These are phyloP conservation scores for Antheraea mylitta DNA, from an alignment of 1,140 invertebrate species.

Conservation along the genomic window DNA sequence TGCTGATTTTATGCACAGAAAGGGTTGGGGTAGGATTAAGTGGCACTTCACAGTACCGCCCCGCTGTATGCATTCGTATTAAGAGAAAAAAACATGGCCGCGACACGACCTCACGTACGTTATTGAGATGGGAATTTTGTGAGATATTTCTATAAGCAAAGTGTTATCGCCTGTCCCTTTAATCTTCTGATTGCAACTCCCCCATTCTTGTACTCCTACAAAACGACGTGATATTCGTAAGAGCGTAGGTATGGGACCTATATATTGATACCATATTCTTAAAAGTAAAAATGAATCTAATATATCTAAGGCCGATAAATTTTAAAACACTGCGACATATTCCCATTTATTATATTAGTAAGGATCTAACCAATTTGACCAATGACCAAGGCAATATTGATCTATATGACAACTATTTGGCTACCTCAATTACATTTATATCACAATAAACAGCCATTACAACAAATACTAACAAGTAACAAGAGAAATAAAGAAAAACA, in stretches of 20 bases:
- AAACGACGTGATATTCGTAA: neutral
- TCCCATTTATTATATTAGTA: no score
- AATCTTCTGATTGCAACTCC: slow-evolving; percentile 58
- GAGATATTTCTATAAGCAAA: slow-evolving; percentile 20
- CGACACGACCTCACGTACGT: slow-evolving; percentile 40
- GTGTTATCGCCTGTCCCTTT: slow-evolving; percentile 44
- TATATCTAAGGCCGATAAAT: no score
- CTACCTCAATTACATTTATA: no score
- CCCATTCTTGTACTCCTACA: neutral
- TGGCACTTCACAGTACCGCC: slow-evolving; percentile 66
- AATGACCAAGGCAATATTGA: no score
- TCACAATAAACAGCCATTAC: no score
- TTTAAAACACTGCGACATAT: no score
- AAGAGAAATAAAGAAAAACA: no score
- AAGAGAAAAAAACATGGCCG: slow-evolving; percentile 61
- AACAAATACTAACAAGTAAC: no score
- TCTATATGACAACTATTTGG: no score
- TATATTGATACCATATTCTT: no score
- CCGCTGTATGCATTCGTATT: slow-evolving; percentile 49
- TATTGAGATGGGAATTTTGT: slow-evolving; percentile 41
- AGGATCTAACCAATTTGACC: no score
- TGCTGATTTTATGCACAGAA: slow-evolving; percentile 68
- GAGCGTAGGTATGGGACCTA: neutral
- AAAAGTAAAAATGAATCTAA: no score
- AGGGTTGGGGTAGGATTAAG: slow-evolving; percentile 66